A percentile compares a stretch with the other conserved stretches of the same genome.
phyloP scores from a whole-genome alignment of 2,888 invertebrate species.

The Eristalis arbustorum region DNA sequence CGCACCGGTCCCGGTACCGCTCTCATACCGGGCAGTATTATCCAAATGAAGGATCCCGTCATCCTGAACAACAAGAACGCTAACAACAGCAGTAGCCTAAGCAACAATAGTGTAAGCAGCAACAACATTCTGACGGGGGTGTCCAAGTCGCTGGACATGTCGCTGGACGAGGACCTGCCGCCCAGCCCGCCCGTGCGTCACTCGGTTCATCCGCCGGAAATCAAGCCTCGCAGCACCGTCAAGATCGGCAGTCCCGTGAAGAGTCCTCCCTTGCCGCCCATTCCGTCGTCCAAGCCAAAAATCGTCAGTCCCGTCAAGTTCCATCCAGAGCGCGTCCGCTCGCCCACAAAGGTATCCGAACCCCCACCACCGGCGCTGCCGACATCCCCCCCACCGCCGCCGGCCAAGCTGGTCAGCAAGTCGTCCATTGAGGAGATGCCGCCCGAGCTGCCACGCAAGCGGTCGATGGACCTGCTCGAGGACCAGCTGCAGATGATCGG shows the following conservation, averaged over 20 bases:
- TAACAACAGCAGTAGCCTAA: conserved; percentile 59
- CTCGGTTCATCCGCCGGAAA: conserved; percentile 78
- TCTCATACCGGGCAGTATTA: conserved; percentile 80
- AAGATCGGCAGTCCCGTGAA: conserved; percentile 79
- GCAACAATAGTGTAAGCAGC: conserved; percentile 63
- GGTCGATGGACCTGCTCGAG: conserved; percentile 78
- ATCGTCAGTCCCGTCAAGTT: conserved; percentile 78
- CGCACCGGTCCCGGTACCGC: conserved; percentile 81
- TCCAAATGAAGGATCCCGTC: conserved; percentile 74
- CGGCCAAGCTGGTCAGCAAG: conserved; percentile 75
- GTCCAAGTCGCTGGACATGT: conserved; percentile 66
- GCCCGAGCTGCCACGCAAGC: conserved; percentile 78
- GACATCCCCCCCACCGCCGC: conserved; percentile 71
- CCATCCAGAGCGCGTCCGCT: conserved; percentile 77
- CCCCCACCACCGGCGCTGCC: conserved; percentile 72
- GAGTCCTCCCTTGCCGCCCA: conserved; percentile 79
- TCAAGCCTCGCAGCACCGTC: conserved; percentile 78
- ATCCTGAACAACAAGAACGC: conserved; percentile 52
- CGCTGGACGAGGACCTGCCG: conserved; percentile 73
- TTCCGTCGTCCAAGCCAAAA: conserved; percentile 79
- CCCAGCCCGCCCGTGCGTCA: conserved; percentile 78
- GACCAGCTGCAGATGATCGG: conserved; percentile 67
- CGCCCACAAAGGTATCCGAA: conserved; percentile 77
- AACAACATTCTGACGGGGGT: conserved; percentile 56
- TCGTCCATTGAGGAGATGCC: conserved; percentile 76